Percentiles rank a stretch among this genome's conserved stretches.
Conservation (phyloP, 2,888 invertebrate species). For the Drosophila ezoana region DNA sequence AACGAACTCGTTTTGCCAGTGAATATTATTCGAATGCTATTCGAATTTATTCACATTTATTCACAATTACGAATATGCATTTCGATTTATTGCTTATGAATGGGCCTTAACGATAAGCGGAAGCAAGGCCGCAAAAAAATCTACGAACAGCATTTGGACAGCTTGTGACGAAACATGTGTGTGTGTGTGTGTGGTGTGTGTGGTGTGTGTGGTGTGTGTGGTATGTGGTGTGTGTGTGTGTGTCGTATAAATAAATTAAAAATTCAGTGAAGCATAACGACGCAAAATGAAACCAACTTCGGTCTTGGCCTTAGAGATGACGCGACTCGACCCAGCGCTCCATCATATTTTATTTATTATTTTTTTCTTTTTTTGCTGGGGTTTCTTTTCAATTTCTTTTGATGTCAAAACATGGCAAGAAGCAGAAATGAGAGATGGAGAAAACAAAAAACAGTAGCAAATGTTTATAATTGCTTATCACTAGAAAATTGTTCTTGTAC, state of each 20-base stretch:
- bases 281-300: constrained; percentile 59
- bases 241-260: constrained; percentile 69
- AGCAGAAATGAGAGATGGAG: constrained; percentile 12
- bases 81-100: constrained; percentile 49
- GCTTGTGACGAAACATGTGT: constrained; percentile 44
- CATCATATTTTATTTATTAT: constrained; percentile 18
- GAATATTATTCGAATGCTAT: constrained; percentile 8
- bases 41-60: constrained; percentile 35
- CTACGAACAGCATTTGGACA: constrained; percentile 21
- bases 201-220: constrained; percentile 12
- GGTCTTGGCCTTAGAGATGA: constrained; percentile 43
- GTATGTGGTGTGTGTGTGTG: constrained; percentile 9
- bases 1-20: neutral
- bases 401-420: constrained; percentile 59
- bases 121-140: constrained; percentile 43
- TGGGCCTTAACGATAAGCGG: constrained; percentile 48
- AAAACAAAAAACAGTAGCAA: constrained; percentile 41
- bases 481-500: constrained; percentile 36
- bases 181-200: constrained; percentile 3
- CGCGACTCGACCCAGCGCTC: constrained; percentile 34
- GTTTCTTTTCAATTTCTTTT: constrained; percentile 67
- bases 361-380: constrained; percentile 36
- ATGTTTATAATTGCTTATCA: constrained; percentile 73
- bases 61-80: constrained; percentile 42
- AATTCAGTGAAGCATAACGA: constrained; percentile 71